Evolutionary conservation across 2,113 vertebrate species (phyloP), one percentile per base, ranked within the genome.

Genomic region (Hypocryptadius cinnamomeus): DNA sequence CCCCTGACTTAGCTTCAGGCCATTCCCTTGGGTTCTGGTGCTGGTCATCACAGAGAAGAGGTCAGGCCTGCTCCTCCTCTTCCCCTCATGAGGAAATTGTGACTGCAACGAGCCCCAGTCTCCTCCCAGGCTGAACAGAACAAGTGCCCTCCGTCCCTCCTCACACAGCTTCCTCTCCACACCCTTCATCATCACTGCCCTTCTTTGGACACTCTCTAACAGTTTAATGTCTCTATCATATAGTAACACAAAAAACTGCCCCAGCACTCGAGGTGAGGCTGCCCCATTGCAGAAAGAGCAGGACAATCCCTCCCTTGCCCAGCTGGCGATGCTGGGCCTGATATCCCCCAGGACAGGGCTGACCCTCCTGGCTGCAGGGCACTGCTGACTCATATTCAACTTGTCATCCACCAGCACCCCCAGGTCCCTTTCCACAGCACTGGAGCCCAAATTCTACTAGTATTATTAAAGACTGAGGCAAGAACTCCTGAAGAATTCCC

Each of bases 231-330:
- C 23, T 24, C 39, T 30, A 20, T 31, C 21, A 21, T 8, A 31
- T 8, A 42, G 8, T 10, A 4, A 4, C 4, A 23, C 8, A n/a
- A 19, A 15, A 15, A 73, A 5, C n/a, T 28, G 28, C 18, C 40
- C 28, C 19, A n/a, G 30, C 24, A 23, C 35, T 39, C 0, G 0
- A 73, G 48, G 48, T 54, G 80, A 23, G n/a, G 48, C 6, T 0
- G 0, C 28, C 17, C n/a, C 40, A 64, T 18, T 18, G 31, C 51
- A 31, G 51, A 31, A 18, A 74, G 50, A 57, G 24, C 1, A 0
- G 30, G 60, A 74, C 35, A 40, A n/a, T 20, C 19, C 8, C 30
- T 65, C n/a, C 42, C 50, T 56, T 8, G 11, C 12, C 19, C 0
- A 0, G 28, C 30, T 65, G 60, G 50, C 0, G 2, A 30, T n/a